A percentile compares a stretch with the other conserved stretches of the same genome.
phyloP scores from a whole-genome alignment of 2,888 invertebrate species.

The Nezara viridula region DNA sequence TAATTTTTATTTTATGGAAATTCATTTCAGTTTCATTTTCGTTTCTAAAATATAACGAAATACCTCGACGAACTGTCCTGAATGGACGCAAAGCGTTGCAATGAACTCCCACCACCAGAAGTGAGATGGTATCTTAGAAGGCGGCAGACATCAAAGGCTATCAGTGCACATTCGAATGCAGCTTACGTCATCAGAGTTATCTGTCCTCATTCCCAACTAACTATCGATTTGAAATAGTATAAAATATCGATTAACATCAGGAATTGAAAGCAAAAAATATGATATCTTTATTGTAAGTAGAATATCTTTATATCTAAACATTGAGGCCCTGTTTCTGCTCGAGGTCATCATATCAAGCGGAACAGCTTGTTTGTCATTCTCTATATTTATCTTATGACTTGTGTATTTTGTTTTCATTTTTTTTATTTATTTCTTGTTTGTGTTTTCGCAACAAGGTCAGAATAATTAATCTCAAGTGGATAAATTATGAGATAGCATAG shows the following conservation, averaged over 20 bases:
- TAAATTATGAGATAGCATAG: not conserved
- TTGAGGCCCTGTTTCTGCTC: not conserved
- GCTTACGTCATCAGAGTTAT: not conserved
- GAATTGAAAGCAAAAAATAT: not conserved
- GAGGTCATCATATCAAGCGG: not conserved
- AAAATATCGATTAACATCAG: not conserved
- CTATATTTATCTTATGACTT: not conserved
- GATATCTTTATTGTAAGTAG: not conserved
- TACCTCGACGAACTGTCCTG: no score
- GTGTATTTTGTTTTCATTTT: not conserved
- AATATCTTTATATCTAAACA: not conserved
- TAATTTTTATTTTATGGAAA: no score
- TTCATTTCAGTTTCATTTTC: no score
- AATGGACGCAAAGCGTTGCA: not conserved
- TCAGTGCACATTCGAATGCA: slow-evolving; percentile 14
- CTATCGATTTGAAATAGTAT: not conserved
- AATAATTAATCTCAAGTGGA: not conserved
- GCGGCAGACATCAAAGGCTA: not conserved
- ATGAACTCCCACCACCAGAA: not conserved
- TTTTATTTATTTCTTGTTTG: not conserved
- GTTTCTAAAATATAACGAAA: no score
- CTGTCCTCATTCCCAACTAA: not conserved
- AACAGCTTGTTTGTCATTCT: not conserved
- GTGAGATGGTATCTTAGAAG: not conserved
- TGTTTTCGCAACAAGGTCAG: not conserved